Percentiles rank a stretch among this genome's conserved stretches.
phyloP scores from a whole-genome alignment of 2,113 vertebrate species.

The Myotis yumanensis region DNA sequence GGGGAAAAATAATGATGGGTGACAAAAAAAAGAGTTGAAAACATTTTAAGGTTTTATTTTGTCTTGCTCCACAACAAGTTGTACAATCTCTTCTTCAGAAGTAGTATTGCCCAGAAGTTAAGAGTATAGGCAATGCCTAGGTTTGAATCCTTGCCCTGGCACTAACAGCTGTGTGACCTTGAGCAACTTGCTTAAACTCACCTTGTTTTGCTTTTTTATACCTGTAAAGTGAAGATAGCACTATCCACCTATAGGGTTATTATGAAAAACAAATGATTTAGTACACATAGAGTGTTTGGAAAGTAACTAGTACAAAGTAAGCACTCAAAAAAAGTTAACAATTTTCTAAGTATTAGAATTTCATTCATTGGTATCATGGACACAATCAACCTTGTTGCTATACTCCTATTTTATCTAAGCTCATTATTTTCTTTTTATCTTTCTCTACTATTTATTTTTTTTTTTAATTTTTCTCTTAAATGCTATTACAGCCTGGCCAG shows the following conservation, averaged over 20 bases:
- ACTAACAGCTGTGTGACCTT: background rate
- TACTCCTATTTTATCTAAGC: slow-evolving; percentile 4
- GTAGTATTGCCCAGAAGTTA: background rate
- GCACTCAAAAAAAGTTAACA: background rate
- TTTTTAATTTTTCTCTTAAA: background rate
- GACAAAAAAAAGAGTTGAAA: background rate
- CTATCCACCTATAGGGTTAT: background rate
- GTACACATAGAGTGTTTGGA: background rate
- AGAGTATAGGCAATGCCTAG: background rate
- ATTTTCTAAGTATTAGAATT: background rate
- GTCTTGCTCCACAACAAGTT: background rate
- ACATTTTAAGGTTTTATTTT: slow-evolving; percentile 17
- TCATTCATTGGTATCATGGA: background rate
- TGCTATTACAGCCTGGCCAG: background rate
- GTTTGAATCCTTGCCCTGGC: background rate
- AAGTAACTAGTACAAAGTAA: background rate
- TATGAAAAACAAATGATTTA: background rate
- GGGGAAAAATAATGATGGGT: background rate
- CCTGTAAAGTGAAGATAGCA: background rate
- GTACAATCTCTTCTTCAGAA: background rate
- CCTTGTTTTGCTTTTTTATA: background rate
- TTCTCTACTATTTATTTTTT: background rate
- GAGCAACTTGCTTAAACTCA: background rate
- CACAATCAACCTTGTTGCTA: background rate
- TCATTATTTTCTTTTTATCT: background rate